Conservation (phyloP, 2,888 invertebrate species). For the Seira musarum region DNA sequence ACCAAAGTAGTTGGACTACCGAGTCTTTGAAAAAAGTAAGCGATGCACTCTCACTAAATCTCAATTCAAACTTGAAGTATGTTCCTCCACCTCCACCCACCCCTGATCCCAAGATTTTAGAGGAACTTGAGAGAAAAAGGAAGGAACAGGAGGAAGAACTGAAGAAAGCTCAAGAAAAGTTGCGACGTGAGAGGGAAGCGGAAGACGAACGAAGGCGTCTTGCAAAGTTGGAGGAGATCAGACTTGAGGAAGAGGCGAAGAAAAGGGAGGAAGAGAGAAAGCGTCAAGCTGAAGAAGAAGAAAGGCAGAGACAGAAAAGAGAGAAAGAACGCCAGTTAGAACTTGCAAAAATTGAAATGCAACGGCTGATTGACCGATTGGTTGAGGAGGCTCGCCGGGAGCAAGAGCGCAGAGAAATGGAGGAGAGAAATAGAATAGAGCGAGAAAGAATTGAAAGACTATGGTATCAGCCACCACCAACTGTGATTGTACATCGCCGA, state of each 20-base stretch:
- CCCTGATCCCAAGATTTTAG: slow-evolving; percentile 19
- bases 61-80: slow-evolving; percentile 43
- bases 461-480: too few species aligned
- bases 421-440: slow-evolving; percentile 1
- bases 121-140: slow-evolving; percentile 3
- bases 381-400: not conserved
- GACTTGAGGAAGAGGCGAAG: slow-evolving; percentile 9
- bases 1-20: too few species aligned
- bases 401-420: not conserved
- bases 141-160: slow-evolving; percentile 4
- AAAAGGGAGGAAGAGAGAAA: slow-evolving; percentile 8
- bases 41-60: slow-evolving; percentile 11
- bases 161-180: not conserved
- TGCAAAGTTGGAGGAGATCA: not conserved
- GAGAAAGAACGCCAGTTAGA: too few species aligned
- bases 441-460: too few species aligned
- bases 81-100: slow-evolving; percentile 18
- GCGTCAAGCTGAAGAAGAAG: not conserved
- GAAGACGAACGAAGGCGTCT: slow-evolving; percentile 1
- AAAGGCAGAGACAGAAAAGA: not conserved
- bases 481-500: not conserved
- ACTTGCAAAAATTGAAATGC: too few species aligned
- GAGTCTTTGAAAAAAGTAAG: too few species aligned
- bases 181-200: not conserved
- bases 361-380: too few species aligned